Percentiles rank a stretch among this genome's conserved stretches.
Conservation (phyloP, 1,140 invertebrate genomes). For the Micrasema minimum region DNA sequence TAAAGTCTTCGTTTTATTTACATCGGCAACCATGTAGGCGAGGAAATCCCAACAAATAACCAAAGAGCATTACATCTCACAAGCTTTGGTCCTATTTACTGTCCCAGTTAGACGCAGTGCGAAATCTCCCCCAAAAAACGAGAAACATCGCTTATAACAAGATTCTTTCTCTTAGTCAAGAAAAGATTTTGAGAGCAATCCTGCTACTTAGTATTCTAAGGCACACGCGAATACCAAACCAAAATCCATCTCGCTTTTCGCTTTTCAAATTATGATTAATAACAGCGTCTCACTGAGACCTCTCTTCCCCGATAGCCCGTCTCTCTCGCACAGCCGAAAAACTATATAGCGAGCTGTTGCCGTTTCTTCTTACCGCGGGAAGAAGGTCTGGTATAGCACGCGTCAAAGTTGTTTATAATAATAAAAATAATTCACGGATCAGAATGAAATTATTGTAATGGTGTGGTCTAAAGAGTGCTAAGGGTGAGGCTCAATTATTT, state of each 20-base stretch:
- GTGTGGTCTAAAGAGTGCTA: slow-evolving; percentile 35
- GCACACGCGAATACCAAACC: slow-evolving; percentile 52
- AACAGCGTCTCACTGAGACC: slow-evolving; percentile 48
- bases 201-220: slow-evolving; percentile 50
- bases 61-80: slow-evolving; percentile 39
- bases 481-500: slow-evolving; percentile 30
- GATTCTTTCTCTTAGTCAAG: slow-evolving; percentile 43
- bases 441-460: slow-evolving; percentile 47
- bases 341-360: background rate
- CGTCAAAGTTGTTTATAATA: slow-evolving; percentile 50
- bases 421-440: slow-evolving; percentile 50
- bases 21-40: background rate
- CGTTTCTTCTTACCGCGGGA: slow-evolving; percentile 24
- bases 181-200: slow-evolving; percentile 48
- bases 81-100: slow-evolving; percentile 50
- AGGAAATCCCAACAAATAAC: slow-evolving; percentile 8
- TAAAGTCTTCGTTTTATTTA: too few species aligned
- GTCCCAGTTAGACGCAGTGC: slow-evolving; percentile 49
- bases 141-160: slow-evolving; percentile 47
- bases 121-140: slow-evolving; percentile 47
- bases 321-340: slow-evolving; percentile 14
- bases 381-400: slow-evolving; percentile 34
- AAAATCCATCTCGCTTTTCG: slow-evolving; percentile 53
- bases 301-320: slow-evolving; percentile 13
- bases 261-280: slow-evolving; percentile 55